phyloP scores from a whole-genome alignment of 2,888 invertebrate genomes.

The Sepioteuthis lessoniana region DNA sequence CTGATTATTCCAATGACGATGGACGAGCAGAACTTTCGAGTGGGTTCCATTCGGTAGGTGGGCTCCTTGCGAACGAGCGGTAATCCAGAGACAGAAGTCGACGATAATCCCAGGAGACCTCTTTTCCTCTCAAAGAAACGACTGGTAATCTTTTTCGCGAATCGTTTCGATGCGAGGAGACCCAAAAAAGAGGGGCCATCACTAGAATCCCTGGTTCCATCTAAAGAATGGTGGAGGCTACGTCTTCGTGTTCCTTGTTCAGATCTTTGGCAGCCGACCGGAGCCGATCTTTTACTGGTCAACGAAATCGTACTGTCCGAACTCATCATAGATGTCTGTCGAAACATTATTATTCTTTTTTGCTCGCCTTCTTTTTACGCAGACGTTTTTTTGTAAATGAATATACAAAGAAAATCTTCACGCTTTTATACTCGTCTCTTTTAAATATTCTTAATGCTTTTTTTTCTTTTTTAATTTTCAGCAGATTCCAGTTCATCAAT shows the following conservation, averaged over 20 bases:
- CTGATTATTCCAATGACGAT: constrained; percentile 57
- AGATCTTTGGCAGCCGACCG: neutral
- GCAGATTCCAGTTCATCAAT: too few species aligned
- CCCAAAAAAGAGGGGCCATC: constrained; percentile 59
- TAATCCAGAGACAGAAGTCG: constrained; percentile 52
- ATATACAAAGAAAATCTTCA: neutral
- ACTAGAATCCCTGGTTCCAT: neutral
- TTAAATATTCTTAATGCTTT: too few species aligned
- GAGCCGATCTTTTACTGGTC: constrained; percentile 2
- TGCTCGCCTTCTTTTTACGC: neutral
- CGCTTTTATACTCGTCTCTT: neutral
- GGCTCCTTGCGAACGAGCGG: constrained; percentile 58
- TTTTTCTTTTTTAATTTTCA: too few species aligned
- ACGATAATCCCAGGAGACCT: constrained; percentile 40
- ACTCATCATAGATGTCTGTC: neutral
- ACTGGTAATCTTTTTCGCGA: constrained; percentile 56
- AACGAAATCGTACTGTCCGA: neutral
- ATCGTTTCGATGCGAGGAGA: constrained; percentile 59
- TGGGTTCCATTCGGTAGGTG: constrained; percentile 63
- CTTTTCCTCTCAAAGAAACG: constrained; percentile 1
- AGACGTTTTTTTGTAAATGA: neutral
- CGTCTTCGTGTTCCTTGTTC: neutral
- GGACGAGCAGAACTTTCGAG: constrained; percentile 56
- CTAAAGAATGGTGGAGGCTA: neutral
- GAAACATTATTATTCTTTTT: neutral